Conservation (phyloP, 2,797 vertebrate genomes). For the Sternotherus odoratus region DNA sequence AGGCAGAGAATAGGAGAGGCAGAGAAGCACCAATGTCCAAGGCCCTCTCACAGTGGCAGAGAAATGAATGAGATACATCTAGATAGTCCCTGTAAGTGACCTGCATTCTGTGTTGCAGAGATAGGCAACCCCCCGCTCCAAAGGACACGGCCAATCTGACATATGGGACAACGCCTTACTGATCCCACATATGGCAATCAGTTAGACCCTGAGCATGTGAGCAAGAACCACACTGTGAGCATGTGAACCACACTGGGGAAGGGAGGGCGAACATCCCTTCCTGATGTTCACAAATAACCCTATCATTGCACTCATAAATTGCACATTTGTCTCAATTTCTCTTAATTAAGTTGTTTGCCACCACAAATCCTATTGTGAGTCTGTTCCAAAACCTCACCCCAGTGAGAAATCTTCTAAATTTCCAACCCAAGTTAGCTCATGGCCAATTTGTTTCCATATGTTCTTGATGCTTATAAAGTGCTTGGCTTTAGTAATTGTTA, state of each 20-base stretch:
- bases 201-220: neutral
- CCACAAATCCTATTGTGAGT: neutral
- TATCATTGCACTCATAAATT: neutral
- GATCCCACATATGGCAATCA: too few species aligned
- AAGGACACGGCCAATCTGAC: too few species aligned
- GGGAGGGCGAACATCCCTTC: neutral
- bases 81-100: too few species aligned
- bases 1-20: too few species aligned
- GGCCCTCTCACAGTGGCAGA: too few species aligned
- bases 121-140: too few species aligned
- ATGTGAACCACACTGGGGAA: too few species aligned
- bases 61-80: too few species aligned
- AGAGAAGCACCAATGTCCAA: too few species aligned
- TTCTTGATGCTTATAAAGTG: neutral
- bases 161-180: too few species aligned
- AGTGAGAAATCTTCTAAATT: neutral
- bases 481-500: neutral
- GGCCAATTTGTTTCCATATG: neutral
- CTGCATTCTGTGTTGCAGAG: too few species aligned
- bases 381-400: neutral
- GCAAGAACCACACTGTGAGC: neutral
- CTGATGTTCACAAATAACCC: neutral
- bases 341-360: neutral
- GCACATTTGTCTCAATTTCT: neutral
- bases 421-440: neutral